Evolutionary conservation across 2,113 vertebrate species (phyloP), one percentile per base, ranked within the genome.

Genomic region (mouse (Mus musculus)): DNA sequence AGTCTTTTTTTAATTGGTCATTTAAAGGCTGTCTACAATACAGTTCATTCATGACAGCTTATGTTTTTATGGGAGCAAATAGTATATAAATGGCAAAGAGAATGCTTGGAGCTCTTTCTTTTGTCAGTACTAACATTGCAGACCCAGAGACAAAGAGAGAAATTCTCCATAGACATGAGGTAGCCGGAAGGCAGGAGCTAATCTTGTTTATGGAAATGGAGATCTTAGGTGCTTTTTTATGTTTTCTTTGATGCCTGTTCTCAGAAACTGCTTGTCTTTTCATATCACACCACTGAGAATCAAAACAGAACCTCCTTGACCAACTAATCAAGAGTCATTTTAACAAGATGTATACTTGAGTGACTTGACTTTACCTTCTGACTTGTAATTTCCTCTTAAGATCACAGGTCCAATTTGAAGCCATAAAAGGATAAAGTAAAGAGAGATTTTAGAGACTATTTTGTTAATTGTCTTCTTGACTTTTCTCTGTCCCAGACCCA

Each of bases 251-350:
- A 88, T 92, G 80, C 81, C 71, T 73, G 1, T 33, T 73, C 16
- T 85, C 63, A 91, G 65, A 95, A 56, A 56, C 36, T 2, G 85
- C 30, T n/a, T 33, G 24, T 52, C 63, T 71, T 54, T 97, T 97
- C 49, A 89, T 90, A 49, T 39, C 19, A 17, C 3, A 54, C 33
- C 56, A 4, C 12, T 49, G 63, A 26, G 65, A 91, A 81, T 33
- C 17, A 69, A 90, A 84, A 89, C 33, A 80, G 88, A 87, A 28
- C 42, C 52, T 86, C 73, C 84, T 93, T 88, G 95, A 92, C 75
- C 63, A 87, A 82, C 12, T 86, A 61, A 65, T 42, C 39, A 80
- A 77, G 49, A 71, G 42, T 92, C 65, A 81, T 82, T 93, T 95
- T 90, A 88, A 65, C 36, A 75, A 81, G 77, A 88, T 36, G 17